Base-by-base conservation (phyloP, 1,140 invertebrate species). In the Aphis gossypii region DNA sequence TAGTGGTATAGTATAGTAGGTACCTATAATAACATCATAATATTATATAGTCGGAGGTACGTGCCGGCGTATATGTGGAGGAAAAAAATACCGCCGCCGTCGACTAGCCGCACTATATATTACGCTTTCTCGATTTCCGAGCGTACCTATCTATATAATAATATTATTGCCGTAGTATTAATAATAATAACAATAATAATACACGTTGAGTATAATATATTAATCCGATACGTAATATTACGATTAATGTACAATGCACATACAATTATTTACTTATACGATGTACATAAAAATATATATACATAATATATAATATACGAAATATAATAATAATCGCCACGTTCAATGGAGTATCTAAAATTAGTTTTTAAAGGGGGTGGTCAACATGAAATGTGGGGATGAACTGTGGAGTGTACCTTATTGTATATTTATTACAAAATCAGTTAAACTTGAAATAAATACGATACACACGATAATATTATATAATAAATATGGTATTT, bases 101-200 rank as follows among this genome's bases (percentile, higher is more conserved):
- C 44, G 23, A 86, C 41, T 1, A 21, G 30, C 14, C 11, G 30
- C 25, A 86, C 25, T 88, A 88, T 41, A 88, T 41, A 41, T 51
- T 38, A 89, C 87, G 87, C 87, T 89, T 89, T 89, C 87, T 54
- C 51, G 87, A 54, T 89, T 89, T 88, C 20, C 14, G 23, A 89
- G 87, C 25, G 11, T 41, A 87, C 60, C 60, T 18, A 76, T 7
- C 14, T 68, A 48, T 68, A 48, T 87, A 48, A 87, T 87, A n/a
- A 21, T 87, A 87, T 30, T 48, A n/a, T 30, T 46, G 38, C 21
- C 41, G 9, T n/a, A 86, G 41, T 84, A 41, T 51, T 51, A 51
- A 51, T 51, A 51, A 51, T 51, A 51, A 51, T 51, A 51, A 51
- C 9, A 46, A 46, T 46, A 46, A 46, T 46, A 46, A 46, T 46